Percentiles rank a stretch among this genome's conserved stretches.
Conservation (phyloP, 2,888 invertebrate species). For the Perithous albicinctus region DNA sequence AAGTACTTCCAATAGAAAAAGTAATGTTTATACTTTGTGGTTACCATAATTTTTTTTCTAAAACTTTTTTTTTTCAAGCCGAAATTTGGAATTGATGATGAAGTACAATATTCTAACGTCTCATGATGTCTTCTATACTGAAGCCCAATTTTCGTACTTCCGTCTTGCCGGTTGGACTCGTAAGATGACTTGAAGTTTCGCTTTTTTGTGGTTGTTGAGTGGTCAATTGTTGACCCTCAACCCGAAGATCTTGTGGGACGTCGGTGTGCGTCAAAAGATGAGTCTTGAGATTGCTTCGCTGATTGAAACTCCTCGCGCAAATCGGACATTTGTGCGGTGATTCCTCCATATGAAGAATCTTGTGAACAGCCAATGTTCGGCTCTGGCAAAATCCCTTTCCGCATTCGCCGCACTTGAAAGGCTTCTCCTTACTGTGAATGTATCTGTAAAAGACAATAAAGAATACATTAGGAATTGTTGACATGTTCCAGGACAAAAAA, state of each 20-base stretch:
- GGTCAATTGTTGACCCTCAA: constrained; percentile 70
- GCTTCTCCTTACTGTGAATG: constrained; percentile 99
- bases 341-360: constrained; percentile 96
- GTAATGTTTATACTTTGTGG: neutral
- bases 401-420: constrained; percentile 98
- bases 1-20: neutral
- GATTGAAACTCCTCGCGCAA: constrained; percentile 95
- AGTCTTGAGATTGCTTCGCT: constrained; percentile 96
- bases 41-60: neutral
- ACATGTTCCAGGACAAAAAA: neutral
- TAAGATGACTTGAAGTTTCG: constrained; percentile 48
- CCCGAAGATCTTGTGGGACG: constrained; percentile 84
- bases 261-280: constrained; percentile 96
- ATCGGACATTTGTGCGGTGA: constrained; percentile 97
- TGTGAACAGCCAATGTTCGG: constrained; percentile 97
- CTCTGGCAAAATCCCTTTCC: constrained; percentile 99
- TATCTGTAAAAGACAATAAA: constrained; percentile 87
- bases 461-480: neutral
- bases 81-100: neutral
- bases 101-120: constrained; percentile 87
- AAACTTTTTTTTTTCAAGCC: neutral
- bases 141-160: constrained; percentile 89
- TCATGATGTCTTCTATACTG: constrained; percentile 95
- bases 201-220: constrained; percentile 33
- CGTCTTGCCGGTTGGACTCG: constrained; percentile 56